Percentiles rank a stretch among this genome's conserved stretches.
phyloP scores from a whole-genome alignment of 1,140 invertebrate species.

The Cephus cinctus region DNA sequence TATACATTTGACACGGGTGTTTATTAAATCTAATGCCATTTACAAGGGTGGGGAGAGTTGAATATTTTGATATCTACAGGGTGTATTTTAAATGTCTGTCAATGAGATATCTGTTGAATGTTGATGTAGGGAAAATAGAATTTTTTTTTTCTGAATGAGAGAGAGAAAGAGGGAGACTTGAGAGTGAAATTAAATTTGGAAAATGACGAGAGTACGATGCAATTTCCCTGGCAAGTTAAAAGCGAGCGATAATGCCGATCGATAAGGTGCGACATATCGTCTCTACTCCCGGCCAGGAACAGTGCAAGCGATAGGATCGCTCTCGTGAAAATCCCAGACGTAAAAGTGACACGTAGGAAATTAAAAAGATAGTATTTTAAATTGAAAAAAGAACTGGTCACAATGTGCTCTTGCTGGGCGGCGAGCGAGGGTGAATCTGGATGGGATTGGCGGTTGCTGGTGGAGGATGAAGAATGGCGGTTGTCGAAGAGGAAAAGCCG shows the following conservation, averaged over 20 bases:
- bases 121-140: too few relatives aligned
- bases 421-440: conserved; percentile 13
- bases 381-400: conserved; percentile 31
- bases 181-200: too few relatives aligned
- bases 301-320: conserved; percentile 32
- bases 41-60: too few relatives aligned
- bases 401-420: conserved; percentile 4
- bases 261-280: conserved; percentile 8
- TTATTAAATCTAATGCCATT: too few relatives aligned
- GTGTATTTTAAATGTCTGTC: too few relatives aligned
- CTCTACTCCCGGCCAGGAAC: conserved; percentile 31
- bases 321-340: conserved; percentile 47
- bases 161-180: neutral
- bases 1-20: too few relatives aligned
- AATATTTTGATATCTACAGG: too few relatives aligned
- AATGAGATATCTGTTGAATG: too few relatives aligned
- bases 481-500: neutral
- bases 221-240: too few relatives aligned
- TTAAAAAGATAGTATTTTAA: conserved; percentile 54
- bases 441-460: neutral
- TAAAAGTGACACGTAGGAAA: conserved; percentile 52
- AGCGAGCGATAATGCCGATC: conserved; percentile 26
- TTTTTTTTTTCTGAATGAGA: too few relatives aligned
- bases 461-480: conserved; percentile 19
- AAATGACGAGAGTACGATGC: too few relatives aligned